Percentiles rank a stretch among this genome's conserved stretches.
Conservation (phyloP, 2,888 invertebrate genomes). For the Podabrus alpinus region DNA sequence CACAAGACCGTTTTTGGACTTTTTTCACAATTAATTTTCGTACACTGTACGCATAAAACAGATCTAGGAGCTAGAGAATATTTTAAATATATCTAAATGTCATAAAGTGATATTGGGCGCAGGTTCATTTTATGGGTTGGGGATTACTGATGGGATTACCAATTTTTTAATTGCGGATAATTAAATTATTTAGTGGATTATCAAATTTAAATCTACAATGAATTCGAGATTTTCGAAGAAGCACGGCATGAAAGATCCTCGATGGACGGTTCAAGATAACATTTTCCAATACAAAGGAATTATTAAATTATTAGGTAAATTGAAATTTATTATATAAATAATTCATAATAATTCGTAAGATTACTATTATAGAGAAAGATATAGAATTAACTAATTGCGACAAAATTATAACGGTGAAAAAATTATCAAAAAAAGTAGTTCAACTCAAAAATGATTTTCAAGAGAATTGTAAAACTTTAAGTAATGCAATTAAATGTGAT, state of each 20-base stretch:
- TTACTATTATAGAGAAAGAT: conserved; percentile 61
- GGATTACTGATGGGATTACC: background rate
- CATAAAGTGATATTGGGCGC: background rate
- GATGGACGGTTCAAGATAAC: conserved; percentile 69
- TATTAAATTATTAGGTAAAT: conserved; percentile 65
- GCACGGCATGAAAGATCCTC: conserved; percentile 66
- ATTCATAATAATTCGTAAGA: background rate
- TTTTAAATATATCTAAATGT: background rate
- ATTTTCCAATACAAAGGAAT: conserved; percentile 68
- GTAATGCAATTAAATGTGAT: conserved; percentile 63
- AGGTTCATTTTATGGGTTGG: background rate
- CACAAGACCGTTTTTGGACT: too few relatives aligned
- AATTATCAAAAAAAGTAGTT: conserved; percentile 62
- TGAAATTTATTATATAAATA: conserved; percentile 34
- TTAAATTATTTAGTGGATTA: background rate
- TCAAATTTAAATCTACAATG: background rate
- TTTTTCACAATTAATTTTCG: too few relatives aligned
- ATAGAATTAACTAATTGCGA: conserved; percentile 62
- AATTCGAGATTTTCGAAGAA: background rate
- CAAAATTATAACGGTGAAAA: conserved; percentile 55
- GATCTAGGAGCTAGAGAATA: background rate
- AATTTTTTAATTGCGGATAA: background rate
- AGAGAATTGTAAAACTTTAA: conserved; percentile 60
- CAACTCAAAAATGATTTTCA: conserved; percentile 62
- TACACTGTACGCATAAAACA: too few relatives aligned